Evolutionary conservation across 1,140 invertebrate species (phyloP).

Genomic region (Macrocentrus cingulum): DNA sequence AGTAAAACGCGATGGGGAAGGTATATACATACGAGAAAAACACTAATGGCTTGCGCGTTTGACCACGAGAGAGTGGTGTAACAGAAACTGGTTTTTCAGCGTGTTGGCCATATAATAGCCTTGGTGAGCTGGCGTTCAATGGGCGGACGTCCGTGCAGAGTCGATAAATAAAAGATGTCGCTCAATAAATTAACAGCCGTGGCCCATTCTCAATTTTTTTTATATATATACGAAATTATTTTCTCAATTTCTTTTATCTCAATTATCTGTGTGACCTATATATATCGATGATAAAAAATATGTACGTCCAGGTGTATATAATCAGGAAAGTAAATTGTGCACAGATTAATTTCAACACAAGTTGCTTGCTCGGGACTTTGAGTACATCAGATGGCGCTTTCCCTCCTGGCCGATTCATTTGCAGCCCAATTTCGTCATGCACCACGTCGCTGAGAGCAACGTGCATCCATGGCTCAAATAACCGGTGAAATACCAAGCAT

Average conservation of each 20-base stretch:
- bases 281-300: no score
- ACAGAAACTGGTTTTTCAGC: constrained; percentile 15
- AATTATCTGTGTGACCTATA: no score
- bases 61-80: neutral
- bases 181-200: constrained; percentile 21
- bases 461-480: neutral
- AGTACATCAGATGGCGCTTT: constrained; percentile 33
- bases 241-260: no score
- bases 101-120: constrained; percentile 16
- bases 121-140: constrained; percentile 13
- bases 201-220: neutral
- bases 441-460: constrained; percentile 14
- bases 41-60: constrained; percentile 12
- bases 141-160: constrained; percentile 16
- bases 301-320: no score
- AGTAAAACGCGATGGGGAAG: neutral
- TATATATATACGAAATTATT: constrained; percentile 2
- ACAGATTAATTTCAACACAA: constrained; percentile 43
- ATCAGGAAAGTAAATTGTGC: constrained; percentile 28
- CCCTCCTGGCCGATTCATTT: constrained; percentile 28
- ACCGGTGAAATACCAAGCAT: constrained; percentile 23
- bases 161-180: constrained; percentile 19
- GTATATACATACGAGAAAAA: constrained; percentile 8
- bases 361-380: constrained; percentile 33
- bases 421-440: constrained; percentile 29